These are phyloP conservation scores for Phyllotreta cruciferae DNA, from an alignment of 2,888 invertebrate genomes.

Conservation along the genomic window DNA sequence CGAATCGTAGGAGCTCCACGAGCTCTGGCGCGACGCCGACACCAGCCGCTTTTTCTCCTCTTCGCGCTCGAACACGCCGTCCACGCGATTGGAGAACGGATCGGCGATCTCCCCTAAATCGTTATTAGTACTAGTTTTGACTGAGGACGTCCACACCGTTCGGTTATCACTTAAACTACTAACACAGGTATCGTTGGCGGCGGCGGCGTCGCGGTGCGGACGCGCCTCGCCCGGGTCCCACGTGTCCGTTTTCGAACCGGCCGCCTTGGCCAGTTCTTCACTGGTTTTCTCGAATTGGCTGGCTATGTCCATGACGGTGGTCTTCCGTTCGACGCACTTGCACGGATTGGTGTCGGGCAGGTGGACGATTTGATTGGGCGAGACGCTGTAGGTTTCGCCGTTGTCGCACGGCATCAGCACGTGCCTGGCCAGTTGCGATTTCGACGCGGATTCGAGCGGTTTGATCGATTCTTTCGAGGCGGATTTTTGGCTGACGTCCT, in stretches of 20 bases:
- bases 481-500: slow-evolving; percentile 64
- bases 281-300: slow-evolving; percentile 62
- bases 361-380: slow-evolving; percentile 88
- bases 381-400: slow-evolving; percentile 87
- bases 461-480: slow-evolving; percentile 49
- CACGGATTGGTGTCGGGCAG: slow-evolving; percentile 62
- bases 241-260: slow-evolving; percentile 66
- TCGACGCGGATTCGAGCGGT: slow-evolving; percentile 38
- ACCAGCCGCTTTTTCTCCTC: slow-evolving; percentile 62
- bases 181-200: slow-evolving; percentile 58
- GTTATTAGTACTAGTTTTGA: slow-evolving; percentile 52
- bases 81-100: slow-evolving; percentile 73
- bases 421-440: slow-evolving; percentile 66
- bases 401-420: slow-evolving; percentile 85
- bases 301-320: slow-evolving; percentile 65
- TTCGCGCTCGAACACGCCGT: slow-evolving; percentile 75
- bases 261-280: slow-evolving; percentile 36
- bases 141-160: slow-evolving; percentile 62
- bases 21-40: slow-evolving; percentile 71
- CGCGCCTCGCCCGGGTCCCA: slow-evolving; percentile 73
- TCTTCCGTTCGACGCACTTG: slow-evolving; percentile 44
- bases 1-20: slow-evolving; percentile 81
- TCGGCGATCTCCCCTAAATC: slow-evolving; percentile 58
- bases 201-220: slow-evolving; percentile 34
- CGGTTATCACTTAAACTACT: slow-evolving; percentile 56